These are phyloP conservation scores for Uria aalge DNA, from an alignment of 2,113 vertebrate species.

Conservation along the genomic window DNA sequence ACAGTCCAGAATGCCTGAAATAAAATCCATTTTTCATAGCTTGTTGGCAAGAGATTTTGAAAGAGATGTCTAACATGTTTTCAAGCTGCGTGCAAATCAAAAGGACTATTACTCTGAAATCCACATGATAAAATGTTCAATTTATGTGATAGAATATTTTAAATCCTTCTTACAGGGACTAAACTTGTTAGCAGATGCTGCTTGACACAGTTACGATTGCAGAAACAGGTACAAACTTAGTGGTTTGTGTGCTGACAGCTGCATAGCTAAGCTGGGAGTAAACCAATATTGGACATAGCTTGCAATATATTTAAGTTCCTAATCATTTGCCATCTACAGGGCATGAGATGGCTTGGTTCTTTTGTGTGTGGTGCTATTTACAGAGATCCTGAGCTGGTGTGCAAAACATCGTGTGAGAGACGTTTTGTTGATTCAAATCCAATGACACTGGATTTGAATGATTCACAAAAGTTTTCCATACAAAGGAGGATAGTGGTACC, in stretches of 20 bases:
- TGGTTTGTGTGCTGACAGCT: slow-evolving; percentile 25
- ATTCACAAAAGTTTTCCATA: background rate
- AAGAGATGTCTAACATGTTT: slow-evolving; percentile 3
- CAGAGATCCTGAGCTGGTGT: background rate
- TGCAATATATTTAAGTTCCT: background rate
- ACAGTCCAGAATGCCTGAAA: background rate
- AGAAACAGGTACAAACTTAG: background rate
- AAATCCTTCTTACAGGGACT: background rate
- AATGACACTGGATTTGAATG: background rate
- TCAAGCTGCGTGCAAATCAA: slow-evolving; percentile 12
- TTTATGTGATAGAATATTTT: background rate
- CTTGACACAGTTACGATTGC: background rate
- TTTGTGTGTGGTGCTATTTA: background rate
- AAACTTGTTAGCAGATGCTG: slow-evolving; percentile 20
- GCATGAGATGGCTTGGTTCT: background rate
- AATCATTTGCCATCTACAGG: slow-evolving; percentile 13
- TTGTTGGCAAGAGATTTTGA: background rate
- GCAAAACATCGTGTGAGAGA: background rate
- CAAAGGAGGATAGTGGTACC: background rate
- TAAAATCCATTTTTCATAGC: slow-evolving; percentile 26
- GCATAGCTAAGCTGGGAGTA: background rate
- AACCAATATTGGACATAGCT: slow-evolving; percentile 13
- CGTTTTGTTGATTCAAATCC: background rate
- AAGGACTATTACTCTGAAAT: background rate
- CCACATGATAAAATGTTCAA: background rate